Evolutionary conservation across 1,140 invertebrate genomes (phyloP), one percentile per base, ranked within the genome.

Genomic region (Nasonia vitripennis): DNA sequence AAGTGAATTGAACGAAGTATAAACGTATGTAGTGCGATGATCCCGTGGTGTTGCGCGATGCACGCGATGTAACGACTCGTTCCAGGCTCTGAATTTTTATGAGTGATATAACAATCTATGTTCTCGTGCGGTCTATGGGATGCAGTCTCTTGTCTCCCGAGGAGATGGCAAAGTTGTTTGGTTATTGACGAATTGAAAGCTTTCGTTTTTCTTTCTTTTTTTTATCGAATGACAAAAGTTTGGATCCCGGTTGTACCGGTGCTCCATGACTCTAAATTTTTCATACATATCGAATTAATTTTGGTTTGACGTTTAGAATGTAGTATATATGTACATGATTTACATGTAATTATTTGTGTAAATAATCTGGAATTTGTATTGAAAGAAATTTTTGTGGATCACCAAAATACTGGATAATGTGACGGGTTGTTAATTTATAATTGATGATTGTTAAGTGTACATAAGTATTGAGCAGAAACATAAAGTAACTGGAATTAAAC

Each of bases 281-380:
- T 78, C 82, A 78, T 83, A 74, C 74, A 77, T 31, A 73, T 77
- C 45, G 41, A 83, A 83, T 83, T 41, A 23, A 78, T 70, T 62
- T 68, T 10, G 17, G 31, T 74, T 62, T 83, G 6, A 62, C 67
- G 12, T 77, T 75, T 6, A 74, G 51, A 55, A 55, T 62, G 41
- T n/a, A 41, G 20, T 67, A n/a, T n/a, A 67, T n/a, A 45, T 10
- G 7, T 34, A 67, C 10, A 45, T 45, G 7, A 45, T 45, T 45
- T 45, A 45, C 41, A 6, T 62, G 55, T 62, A 62, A 62, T 55
- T 55, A 55, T 55, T 14, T 55, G 51, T 20, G 14, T 55, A 17
- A 17, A 62, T 62, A n/a, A 62, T 62, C 17, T 20, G 55, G 55
- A 62, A 62, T 62, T 62, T 62, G 14, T 62, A 62, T 62, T n/a